Base-by-base conservation (phyloP, 2,888 invertebrate species). In the Argyresthia goedartella region DNA sequence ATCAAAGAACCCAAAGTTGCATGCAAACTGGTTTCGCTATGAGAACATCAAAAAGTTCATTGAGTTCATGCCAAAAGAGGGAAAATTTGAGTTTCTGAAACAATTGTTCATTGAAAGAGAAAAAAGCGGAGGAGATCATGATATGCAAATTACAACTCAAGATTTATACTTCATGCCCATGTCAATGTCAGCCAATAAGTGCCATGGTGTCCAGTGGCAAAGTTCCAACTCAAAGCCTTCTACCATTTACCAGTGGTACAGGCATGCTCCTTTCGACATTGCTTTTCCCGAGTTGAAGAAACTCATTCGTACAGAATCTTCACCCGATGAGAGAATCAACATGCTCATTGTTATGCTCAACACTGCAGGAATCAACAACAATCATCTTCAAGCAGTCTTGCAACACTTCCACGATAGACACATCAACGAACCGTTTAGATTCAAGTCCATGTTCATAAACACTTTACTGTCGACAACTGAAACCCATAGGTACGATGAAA, bases 281-380 rank as follows among this genome's bases (percentile, higher is more conserved):
- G 79, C 81, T 10, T 73, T 79, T 57, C 50, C 55, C 10, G 72
- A 74, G 53, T 56, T 81, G 15, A 72, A 69, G 53, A 73, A 73
- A 57, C 50, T 71, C 4, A 69, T 80, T 53, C 67, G 66, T 1
- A 42, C 59, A 0, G 78, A 78, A 57, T 71, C 71, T 0, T 63
- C 65, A 25, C 65, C 76, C 3, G 56, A 55, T 11, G 71, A 72
- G 55, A 65, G 79, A 56, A 56, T 57, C 52, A 54, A 53, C 10
- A 69, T 76, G 60, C 57, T 79, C 14, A 53, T 52, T n/a, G 57
- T 73, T n/a, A 60, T 81, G 1, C 53, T 76, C 0, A 57, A 52
- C 34, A 69, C 69, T 44, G 65, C 76, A 9, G 52, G 60, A 4
- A 33, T 57, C 8, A 66, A 76, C 49, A 53, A 59, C 43, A 52